phyloP scores from a whole-genome alignment of 2,113 vertebrate species.

The Zosterops hypoxanthus region DNA sequence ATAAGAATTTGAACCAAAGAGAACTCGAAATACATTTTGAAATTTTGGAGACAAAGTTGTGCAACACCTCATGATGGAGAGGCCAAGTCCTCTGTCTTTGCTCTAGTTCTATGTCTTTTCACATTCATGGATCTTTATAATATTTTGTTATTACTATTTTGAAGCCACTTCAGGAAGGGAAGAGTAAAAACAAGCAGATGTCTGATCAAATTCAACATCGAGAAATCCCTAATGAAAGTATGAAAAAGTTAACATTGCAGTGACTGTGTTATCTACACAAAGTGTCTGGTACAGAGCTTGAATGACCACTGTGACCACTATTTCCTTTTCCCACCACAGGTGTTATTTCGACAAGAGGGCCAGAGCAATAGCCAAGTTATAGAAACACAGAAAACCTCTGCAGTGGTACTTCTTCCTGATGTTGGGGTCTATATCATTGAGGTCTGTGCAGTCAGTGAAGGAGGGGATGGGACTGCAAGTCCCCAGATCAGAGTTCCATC shows the following conservation, averaged over 20 bases:
- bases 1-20: background rate
- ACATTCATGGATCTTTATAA: background rate
- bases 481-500: constrained; percentile 91
- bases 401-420: constrained; percentile 87
- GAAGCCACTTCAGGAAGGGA: background rate
- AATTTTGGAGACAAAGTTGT: background rate
- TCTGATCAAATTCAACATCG: background rate
- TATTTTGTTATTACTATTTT: background rate
- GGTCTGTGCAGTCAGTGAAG: constrained; percentile 89
- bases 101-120: background rate
- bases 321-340: constrained; percentile 72
- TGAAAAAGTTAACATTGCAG: background rate
- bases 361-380: constrained; percentile 89
- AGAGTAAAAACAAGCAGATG: background rate
- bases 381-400: constrained; percentile 90
- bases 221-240: background rate
- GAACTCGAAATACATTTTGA: background rate
- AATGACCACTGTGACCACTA: background rate
- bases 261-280: background rate
- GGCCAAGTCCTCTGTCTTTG: background rate
- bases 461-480: constrained; percentile 88
- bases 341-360: constrained; percentile 90
- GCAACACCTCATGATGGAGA: background rate
- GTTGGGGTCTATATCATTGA: constrained; percentile 93
- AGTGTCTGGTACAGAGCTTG: background rate